Base-by-base conservation (phyloP, 2,113 vertebrate genomes). In the Cavia aperea region DNA sequence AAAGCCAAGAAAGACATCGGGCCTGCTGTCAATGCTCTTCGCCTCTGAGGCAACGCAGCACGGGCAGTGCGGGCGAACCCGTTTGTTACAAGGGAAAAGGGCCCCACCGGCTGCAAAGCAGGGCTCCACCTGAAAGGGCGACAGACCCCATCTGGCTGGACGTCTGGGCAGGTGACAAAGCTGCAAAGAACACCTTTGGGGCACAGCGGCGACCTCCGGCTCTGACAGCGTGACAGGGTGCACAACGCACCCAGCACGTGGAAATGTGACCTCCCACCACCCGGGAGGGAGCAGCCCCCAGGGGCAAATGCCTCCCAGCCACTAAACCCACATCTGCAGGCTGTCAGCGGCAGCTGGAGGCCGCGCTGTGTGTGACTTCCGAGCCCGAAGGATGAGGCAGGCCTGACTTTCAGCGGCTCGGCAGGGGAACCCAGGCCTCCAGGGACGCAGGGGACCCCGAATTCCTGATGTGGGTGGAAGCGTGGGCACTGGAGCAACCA, bases 311-410 rank as follows among this genome's bases (percentile, higher is more conserved):
- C 26, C 29, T 31, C 39, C 16, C 4, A 1, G 1, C 5, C 1
- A 54, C 29, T 39, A 33, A 33, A 33, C 33, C 10, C 1, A 2
- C 14, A 6, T 5, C 33, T 3, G 0, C 0, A 9, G 68, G 19
- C 19, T 49, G 10, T 18, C 7, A 5, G 65, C 29, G 54, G 23
- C 36, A 65, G 60, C 18, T 39, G 10, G 23, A 23, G 11, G 2
- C 10, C n/a, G 3, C 18, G 31, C 15, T 33, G 36, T 8, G 43
- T 58, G 54, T 21, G 65, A 46, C 36, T 82, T 43, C 43, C 73
- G 7, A 46, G 73, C 73, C 26, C 39, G 4, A 54, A 19, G 29
- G 46, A 12, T 21, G 43, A 26, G 77, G 29, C 36, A 58, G 58
- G 60, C 46, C 72, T 54, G 24, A 13, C 86, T 49, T 81, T 54